A percentile compares a stretch with the other conserved stretches of the same genome.
Evolutionary conservation across 2,797 vertebrate species (phyloP).

Genomic region (Microctenopoma steveboyesi): DNA sequence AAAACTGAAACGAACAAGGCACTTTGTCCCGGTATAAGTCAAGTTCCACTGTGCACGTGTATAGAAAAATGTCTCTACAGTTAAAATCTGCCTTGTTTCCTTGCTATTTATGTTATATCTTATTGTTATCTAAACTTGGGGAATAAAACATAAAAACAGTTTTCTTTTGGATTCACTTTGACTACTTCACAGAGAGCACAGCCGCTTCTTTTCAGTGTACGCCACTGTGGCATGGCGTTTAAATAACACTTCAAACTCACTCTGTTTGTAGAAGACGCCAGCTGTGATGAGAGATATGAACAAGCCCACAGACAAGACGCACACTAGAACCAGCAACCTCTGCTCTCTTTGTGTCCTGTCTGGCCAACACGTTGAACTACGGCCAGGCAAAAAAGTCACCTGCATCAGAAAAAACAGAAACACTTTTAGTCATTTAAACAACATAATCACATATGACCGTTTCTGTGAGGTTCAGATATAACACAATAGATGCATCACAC

Average conservation of each 20-base stretch:
- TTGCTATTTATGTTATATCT: background rate
- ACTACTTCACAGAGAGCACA: background rate
- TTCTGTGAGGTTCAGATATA: background rate
- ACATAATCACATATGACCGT: background rate
- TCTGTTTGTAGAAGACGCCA: constrained; percentile 86
- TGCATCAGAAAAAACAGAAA: constrained; percentile 54
- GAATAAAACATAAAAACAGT: too few relatives aligned
- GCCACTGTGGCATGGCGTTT: too few relatives aligned
- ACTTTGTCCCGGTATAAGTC: too few relatives aligned
- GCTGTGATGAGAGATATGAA: constrained; percentile 84
- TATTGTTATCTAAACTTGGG: too few relatives aligned
- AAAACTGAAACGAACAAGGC: too few relatives aligned
- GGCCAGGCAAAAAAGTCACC: constrained; percentile 85
- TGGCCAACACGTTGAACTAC: constrained; percentile 83
- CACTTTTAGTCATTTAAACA: background rate
- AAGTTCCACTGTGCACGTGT: too few relatives aligned
- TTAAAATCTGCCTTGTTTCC: background rate
- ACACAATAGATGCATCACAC: background rate
- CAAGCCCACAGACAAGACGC: constrained; percentile 77
- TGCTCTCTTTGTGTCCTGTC: constrained; percentile 83
- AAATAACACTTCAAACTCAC: constrained; percentile 81
- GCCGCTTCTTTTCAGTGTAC: background rate
- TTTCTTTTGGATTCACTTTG: too few relatives aligned
- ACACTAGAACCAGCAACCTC: constrained; percentile 83
- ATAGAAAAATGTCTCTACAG: too few relatives aligned